These are phyloP conservation scores for Enteromius afrohamiltoni DNA, from an alignment of 2,797 vertebrate genomes.

Conservation along the genomic window DNA sequence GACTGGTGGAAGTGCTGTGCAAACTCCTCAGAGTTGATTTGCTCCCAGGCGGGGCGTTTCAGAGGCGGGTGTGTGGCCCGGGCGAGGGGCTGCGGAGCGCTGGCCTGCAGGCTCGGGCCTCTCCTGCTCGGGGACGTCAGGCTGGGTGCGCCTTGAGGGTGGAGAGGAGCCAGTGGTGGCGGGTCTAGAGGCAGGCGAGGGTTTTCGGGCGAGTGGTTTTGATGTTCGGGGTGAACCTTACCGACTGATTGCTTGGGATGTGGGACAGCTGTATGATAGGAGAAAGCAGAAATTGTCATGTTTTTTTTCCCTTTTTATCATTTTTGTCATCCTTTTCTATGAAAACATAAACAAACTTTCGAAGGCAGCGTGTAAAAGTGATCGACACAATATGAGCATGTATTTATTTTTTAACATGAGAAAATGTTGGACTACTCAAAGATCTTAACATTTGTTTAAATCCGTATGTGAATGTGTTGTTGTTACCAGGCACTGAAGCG, in stretches of 20 bases:
- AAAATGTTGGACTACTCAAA: too few relatives aligned
- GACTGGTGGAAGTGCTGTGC: slow-evolving; percentile 98
- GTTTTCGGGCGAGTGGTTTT: slow-evolving; percentile 78
- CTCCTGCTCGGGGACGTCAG: slow-evolving; percentile 82
- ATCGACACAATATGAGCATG: not conserved
- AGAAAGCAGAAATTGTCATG: not conserved
- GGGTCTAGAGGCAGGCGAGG: slow-evolving; percentile 80
- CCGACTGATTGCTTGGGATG: slow-evolving; percentile 19
- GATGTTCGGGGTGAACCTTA: slow-evolving; percentile 51
- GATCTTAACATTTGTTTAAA: not conserved
- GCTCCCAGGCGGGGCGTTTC: slow-evolving; percentile 92
- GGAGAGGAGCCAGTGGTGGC: slow-evolving; percentile 70
- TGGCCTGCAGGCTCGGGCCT: slow-evolving; percentile 86
- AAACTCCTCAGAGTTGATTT: slow-evolving; percentile 92
- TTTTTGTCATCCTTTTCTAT: not conserved
- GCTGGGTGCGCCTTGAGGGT: slow-evolving; percentile 81
- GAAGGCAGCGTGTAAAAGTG: not conserved
- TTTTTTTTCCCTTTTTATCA: not conserved
- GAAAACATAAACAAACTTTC: not conserved
- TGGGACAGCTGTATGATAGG: slow-evolving; percentile 3
- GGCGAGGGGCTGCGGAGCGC: slow-evolving; percentile 80
- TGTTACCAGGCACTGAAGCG: slow-evolving; percentile 78
- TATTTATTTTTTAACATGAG: too few relatives aligned
- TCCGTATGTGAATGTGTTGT: not conserved
- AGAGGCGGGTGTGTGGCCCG: slow-evolving; percentile 56